These are phyloP conservation scores for Neodiprion lecontei DNA, from an alignment of 1,140 invertebrate species.

Conservation along the genomic window DNA sequence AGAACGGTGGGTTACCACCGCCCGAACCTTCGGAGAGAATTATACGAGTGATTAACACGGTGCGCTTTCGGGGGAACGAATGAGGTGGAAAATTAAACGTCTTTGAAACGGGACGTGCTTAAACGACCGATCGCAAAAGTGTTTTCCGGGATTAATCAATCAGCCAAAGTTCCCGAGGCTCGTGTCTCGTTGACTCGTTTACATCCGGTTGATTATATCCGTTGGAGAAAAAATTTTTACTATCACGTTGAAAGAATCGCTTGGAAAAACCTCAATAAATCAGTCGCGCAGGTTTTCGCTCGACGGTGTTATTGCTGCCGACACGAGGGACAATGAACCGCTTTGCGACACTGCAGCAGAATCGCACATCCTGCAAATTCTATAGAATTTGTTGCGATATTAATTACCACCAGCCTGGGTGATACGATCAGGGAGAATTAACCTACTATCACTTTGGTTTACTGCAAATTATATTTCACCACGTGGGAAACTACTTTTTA, in stretches of 20 bases:
- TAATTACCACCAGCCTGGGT: conserved; percentile 27
- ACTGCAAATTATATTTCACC: conserved; percentile 59
- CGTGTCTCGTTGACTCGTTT: not conserved
- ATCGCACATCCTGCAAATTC: conserved; percentile 1
- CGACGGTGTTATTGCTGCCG: not conserved
- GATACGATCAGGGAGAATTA: conserved; percentile 58
- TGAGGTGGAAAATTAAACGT: conserved; percentile 34
- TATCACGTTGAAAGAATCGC: not conserved
- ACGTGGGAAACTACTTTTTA: conserved; percentile 57
- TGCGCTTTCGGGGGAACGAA: conserved; percentile 25
- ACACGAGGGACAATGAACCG: not conserved
- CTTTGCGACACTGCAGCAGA: not conserved
- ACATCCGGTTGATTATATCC: not conserved
- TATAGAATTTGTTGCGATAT: conserved; percentile 1
- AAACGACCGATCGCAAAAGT: not conserved
- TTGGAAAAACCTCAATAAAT: conserved; percentile 1
- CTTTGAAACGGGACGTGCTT: not conserved
- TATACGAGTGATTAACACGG: not conserved
- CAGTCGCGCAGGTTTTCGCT: not conserved
- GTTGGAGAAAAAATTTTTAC: not conserved
- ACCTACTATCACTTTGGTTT: conserved; percentile 60
- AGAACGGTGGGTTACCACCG: too few relatives aligned
- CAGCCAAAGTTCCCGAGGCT: not conserved
- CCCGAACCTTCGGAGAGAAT: too few relatives aligned
- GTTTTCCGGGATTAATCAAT: not conserved